Percentiles rank a stretch among this genome's conserved stretches.
phyloP scores from a whole-genome alignment of 2,797 vertebrate genomes.

The Coreius guichenoti region DNA sequence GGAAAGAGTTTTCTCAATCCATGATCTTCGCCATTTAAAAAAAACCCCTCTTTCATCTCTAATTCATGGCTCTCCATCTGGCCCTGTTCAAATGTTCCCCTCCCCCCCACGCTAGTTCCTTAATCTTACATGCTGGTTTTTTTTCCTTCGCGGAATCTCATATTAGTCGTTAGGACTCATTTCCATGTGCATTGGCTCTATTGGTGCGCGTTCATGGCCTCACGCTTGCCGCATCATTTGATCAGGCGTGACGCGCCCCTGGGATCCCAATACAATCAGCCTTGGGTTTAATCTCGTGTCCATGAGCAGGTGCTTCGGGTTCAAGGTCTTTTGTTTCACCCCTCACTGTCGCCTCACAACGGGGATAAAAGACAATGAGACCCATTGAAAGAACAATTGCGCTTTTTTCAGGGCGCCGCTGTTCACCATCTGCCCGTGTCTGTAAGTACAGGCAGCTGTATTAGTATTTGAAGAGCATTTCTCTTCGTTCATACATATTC shows the following conservation, averaged over 20 bases:
- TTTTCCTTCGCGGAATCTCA: conserved; percentile 34
- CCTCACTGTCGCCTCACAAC: conserved; percentile 56
- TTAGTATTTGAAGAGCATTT: conserved; percentile 23
- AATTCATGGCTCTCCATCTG: conserved; percentile 63
- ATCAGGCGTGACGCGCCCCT: conserved; percentile 58
- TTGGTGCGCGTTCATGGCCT: conserved; percentile 42
- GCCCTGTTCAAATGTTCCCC: conserved; percentile 46
- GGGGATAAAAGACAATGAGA: conserved; percentile 59
- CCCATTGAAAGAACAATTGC: conserved; percentile 57
- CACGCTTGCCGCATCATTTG: conserved; percentile 53
- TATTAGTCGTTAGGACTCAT: conserved; percentile 50
- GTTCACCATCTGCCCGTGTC: conserved; percentile 61
- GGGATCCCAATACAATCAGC: conserved; percentile 53
- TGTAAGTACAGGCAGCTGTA: conserved; percentile 61
- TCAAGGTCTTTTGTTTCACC: conserved; percentile 63
- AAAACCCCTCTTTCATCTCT: conserved; percentile 56
- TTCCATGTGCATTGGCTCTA: conserved; percentile 53
- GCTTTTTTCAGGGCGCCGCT: conserved; percentile 56
- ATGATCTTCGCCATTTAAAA: neutral
- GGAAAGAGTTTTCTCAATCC: neutral
- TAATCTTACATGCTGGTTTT: conserved; percentile 46
- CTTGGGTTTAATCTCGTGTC: conserved; percentile 53
- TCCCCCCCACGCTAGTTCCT: conserved; percentile 46
- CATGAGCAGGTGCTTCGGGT: conserved; percentile 63
- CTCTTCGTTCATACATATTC: conserved; percentile 31